These are phyloP conservation scores for Asbolus verrucosus DNA, from an alignment of 1,140 invertebrate genomes.

Conservation along the genomic window DNA sequence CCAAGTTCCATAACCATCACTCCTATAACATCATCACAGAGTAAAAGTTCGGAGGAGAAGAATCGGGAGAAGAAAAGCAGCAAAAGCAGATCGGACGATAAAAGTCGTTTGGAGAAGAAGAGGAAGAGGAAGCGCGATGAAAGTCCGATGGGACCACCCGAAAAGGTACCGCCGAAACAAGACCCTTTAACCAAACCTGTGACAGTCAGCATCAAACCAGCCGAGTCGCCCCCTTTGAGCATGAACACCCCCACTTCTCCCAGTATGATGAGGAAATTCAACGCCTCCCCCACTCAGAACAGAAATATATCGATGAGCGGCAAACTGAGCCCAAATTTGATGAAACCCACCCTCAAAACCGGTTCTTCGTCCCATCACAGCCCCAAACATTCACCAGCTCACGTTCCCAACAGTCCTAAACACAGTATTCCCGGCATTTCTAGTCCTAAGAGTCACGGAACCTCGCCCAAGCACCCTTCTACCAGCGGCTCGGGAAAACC, in stretches of 20 bases:
- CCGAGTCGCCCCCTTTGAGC: conserved; percentile 73
- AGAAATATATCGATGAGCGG: conserved; percentile 63
- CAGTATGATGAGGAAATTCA: conserved; percentile 75
- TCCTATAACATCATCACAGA: conserved; percentile 74
- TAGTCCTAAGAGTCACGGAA: conserved; percentile 70
- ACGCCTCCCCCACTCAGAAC: conserved; percentile 75
- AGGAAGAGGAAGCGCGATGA: conserved; percentile 82
- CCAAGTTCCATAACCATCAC: conserved; percentile 88
- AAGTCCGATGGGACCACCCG: conserved; percentile 85
- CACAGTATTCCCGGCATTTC: conserved; percentile 70
- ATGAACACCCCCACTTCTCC: conserved; percentile 72
- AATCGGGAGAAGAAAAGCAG: conserved; percentile 74
- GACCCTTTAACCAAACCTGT: conserved; percentile 80
- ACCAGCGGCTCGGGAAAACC: conserved; percentile 83
- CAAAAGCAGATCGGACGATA: conserved; percentile 70
- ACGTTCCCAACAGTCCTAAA: conserved; percentile 77
- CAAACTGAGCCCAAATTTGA: conserved; percentile 71
- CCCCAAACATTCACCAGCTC: conserved; percentile 81
- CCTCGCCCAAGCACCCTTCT: conserved; percentile 80
- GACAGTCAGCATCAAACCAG: conserved; percentile 79
- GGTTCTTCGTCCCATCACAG: conserved; percentile 73
- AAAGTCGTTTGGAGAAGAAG: conserved; percentile 81
- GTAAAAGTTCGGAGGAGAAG: conserved; percentile 71
- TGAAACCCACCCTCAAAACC: conserved; percentile 69
- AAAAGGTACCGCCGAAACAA: conserved; percentile 79